A percentile compares a stretch with the other conserved stretches of the same genome.
phyloP scores from a whole-genome alignment of 1,140 invertebrate genomes.

The Vollenhovia emeryi region DNA sequence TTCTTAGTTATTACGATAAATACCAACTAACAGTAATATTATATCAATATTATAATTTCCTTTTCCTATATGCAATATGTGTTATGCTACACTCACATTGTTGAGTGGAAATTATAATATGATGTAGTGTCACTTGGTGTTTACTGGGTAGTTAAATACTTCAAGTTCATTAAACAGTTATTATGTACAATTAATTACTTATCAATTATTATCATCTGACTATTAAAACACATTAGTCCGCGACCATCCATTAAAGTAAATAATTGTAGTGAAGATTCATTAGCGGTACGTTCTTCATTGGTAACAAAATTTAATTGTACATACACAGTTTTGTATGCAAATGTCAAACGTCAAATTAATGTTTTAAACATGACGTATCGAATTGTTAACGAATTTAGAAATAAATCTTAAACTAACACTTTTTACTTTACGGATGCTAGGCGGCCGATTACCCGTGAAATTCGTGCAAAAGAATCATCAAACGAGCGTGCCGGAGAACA shows the following conservation, averaged over 20 bases:
- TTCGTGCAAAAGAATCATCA: constrained; percentile 92
- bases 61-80: no score
- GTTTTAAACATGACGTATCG: neutral
- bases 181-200: neutral
- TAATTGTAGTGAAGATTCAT: neutral
- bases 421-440: constrained; percentile 65
- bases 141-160: no score
- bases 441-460: constrained; percentile 83
- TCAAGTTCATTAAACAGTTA: no score
- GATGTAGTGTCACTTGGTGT: no score
- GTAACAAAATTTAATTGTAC: constrained; percentile 1
- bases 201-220: neutral
- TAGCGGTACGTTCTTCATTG: neutral
- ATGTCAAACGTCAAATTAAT: neutral
- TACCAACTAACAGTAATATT: no score
- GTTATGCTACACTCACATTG: no score
- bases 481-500: constrained; percentile 91
- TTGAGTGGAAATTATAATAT: no score
- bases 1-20: neutral
- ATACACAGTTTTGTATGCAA: neutral
- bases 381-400: neutral
- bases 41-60: no score
- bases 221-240: neutral
- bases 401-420: neutral
- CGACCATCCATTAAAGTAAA: neutral